Conservation (phyloP, 2,888 invertebrate genomes). For the Phengaris alcon region DNA sequence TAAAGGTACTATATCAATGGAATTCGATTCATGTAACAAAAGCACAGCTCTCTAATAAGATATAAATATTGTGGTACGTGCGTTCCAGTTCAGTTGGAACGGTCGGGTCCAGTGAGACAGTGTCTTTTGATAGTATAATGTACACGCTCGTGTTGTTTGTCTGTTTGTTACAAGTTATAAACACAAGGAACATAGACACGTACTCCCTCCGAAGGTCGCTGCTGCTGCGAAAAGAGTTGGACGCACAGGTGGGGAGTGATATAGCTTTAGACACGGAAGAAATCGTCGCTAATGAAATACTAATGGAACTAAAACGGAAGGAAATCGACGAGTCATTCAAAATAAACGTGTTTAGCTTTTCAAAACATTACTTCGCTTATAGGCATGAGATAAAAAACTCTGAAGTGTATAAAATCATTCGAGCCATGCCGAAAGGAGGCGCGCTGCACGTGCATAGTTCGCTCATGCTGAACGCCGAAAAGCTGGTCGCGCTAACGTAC, state of each 20-base stretch:
- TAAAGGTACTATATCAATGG: slow-evolving; percentile 1
- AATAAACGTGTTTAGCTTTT: slow-evolving; percentile 78
- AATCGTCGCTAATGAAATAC: slow-evolving; percentile 70
- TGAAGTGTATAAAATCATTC: slow-evolving; percentile 82
- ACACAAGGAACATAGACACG: slow-evolving; percentile 45
- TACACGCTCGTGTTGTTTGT: slow-evolving; percentile 30
- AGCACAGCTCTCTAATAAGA: not conserved
- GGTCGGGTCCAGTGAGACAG: slow-evolving; percentile 37
- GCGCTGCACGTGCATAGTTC: slow-evolving; percentile 85
- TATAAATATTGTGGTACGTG: slow-evolving; percentile 20
- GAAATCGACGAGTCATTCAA: slow-evolving; percentile 74
- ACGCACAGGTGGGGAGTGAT: slow-evolving; percentile 70
- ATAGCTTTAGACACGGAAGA: slow-evolving; percentile 71
- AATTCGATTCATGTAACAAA: slow-evolving; percentile 7
- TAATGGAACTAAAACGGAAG: slow-evolving; percentile 77
- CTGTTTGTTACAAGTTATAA: not conserved
- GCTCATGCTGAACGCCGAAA: slow-evolving; percentile 80
- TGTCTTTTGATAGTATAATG: slow-evolving; percentile 32
- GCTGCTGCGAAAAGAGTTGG: slow-evolving; percentile 63
- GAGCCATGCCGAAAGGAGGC: slow-evolving; percentile 86
- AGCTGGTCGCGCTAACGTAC: slow-evolving; percentile 81
- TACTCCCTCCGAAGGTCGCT: slow-evolving; percentile 48
- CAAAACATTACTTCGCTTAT: slow-evolving; percentile 82
- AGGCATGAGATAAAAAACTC: slow-evolving; percentile 80
- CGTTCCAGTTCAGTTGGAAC: slow-evolving; percentile 34